phyloP scores from a whole-genome alignment of 2,888 invertebrate genomes.

The Ophonus ardosiacus region DNA sequence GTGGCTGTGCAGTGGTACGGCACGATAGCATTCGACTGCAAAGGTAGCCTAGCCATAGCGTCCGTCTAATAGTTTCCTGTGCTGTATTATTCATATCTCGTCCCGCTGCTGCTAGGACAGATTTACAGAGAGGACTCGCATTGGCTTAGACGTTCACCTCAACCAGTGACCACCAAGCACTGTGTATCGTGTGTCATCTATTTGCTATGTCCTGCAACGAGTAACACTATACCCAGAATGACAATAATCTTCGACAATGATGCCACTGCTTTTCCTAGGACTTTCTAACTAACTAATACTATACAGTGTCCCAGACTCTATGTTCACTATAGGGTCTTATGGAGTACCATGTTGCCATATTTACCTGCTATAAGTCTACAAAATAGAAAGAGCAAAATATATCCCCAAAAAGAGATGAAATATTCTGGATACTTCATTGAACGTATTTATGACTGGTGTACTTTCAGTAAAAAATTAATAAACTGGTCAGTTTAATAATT shows the following conservation, averaged over 20 bases:
- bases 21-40: neutral
- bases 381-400: no score
- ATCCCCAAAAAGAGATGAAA: no score
- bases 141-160: slow-evolving; percentile 36
- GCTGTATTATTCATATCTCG: slow-evolving; percentile 62
- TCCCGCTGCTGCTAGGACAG: slow-evolving; percentile 48
- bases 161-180: slow-evolving; percentile 9
- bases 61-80: slow-evolving; percentile 59
- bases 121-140: slow-evolving; percentile 34
- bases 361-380: no score
- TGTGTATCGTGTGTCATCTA: neutral
- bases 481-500: no score
- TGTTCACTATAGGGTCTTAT: no score
- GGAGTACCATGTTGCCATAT: no score
- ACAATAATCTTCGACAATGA: neutral
- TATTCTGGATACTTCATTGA: no score
- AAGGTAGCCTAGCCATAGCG: slow-evolving; percentile 29
- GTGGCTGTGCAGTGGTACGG: neutral
- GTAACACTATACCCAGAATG: neutral
- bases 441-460: no score
- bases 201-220: neutral
- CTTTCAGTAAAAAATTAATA: no score
- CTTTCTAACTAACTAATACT: no score
- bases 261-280: no score
- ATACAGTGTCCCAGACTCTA: no score